A percentile compares a stretch with the other conserved stretches of the same genome.
phyloP scores from a whole-genome alignment of 2,113 vertebrate genomes.

The Triplophysa siluroides region DNA sequence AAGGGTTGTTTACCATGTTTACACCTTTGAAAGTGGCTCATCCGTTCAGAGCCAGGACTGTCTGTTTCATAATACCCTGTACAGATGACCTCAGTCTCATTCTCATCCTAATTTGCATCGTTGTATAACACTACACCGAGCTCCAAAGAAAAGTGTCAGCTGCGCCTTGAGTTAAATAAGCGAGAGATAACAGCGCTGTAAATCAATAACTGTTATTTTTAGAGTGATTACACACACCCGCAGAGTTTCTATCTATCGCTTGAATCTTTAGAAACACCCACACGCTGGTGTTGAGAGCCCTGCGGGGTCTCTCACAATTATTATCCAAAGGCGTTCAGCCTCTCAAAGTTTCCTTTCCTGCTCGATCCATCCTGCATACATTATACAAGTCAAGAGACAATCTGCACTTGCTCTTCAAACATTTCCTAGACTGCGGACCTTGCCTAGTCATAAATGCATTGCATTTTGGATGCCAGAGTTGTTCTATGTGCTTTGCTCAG shows the following conservation, averaged over 20 bases:
- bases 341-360: slow-evolving; percentile 52
- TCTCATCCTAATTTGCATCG: slow-evolving; percentile 24
- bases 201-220: slow-evolving; percentile 53
- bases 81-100: neutral
- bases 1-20: no score
- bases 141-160: slow-evolving; percentile 27
- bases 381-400: slow-evolving; percentile 54
- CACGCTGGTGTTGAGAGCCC: slow-evolving; percentile 30
- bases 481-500: neutral
- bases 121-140: slow-evolving; percentile 11
- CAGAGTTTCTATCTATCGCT: slow-evolving; percentile 25
- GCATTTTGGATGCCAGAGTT: neutral
- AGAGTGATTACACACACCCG: slow-evolving; percentile 1
- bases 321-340: slow-evolving; percentile 56
- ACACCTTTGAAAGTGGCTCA: neutral
- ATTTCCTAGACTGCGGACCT: slow-evolving; percentile 15
- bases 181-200: slow-evolving; percentile 20
- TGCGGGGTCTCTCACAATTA: slow-evolving; percentile 37
- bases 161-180: slow-evolving; percentile 15
- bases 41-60: neutral
- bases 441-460: neutral
- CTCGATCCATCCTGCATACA: slow-evolving; percentile 46
- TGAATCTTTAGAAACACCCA: slow-evolving; percentile 22
- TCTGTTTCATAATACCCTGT: slow-evolving; percentile 1
- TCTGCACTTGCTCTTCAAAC: slow-evolving; percentile 37